Conservation (phyloP, 2,113 vertebrate genomes). For the Gymnogyps californianus region DNA sequence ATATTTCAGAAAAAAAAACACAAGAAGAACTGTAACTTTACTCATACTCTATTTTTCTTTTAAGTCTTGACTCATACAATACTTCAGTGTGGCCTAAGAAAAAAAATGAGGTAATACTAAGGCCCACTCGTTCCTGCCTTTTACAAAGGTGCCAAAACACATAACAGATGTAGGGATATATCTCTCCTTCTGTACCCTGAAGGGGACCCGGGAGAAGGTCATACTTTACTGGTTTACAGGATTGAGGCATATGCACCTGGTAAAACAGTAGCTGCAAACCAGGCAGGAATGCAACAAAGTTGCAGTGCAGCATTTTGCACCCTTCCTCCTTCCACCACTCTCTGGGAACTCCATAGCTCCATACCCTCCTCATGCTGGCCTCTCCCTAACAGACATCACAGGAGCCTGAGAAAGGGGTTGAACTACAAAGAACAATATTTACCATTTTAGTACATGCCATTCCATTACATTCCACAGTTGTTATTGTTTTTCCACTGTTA, state of each 20-base stretch:
- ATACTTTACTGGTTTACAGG: not conserved
- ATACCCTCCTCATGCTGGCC: not conserved
- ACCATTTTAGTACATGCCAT: slow-evolving; percentile 40
- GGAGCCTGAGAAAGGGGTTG: not conserved
- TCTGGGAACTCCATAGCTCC: not conserved
- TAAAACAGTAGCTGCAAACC: not conserved
- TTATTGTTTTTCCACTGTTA: slow-evolving; percentile 27
- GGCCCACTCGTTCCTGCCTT: not conserved
- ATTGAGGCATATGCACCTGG: not conserved
- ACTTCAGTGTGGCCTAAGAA: not conserved
- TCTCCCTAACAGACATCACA: not conserved
- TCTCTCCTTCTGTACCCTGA: not conserved
- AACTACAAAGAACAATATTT: slow-evolving; percentile 44
- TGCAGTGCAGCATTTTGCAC: not conserved
- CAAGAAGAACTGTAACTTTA: not conserved
- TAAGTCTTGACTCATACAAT: not conserved
- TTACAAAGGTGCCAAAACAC: not conserved
- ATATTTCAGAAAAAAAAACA: not conserved
- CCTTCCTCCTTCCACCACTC: not conserved
- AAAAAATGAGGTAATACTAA: not conserved
- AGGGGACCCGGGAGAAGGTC: not conserved
- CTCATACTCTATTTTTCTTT: not conserved
- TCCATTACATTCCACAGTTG: slow-evolving; percentile 27
- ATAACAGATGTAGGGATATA: not conserved
- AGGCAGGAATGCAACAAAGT: not conserved